Evolutionary conservation across 2,113 vertebrate species (phyloP).

Genomic region (Lonchura striata): DNA sequence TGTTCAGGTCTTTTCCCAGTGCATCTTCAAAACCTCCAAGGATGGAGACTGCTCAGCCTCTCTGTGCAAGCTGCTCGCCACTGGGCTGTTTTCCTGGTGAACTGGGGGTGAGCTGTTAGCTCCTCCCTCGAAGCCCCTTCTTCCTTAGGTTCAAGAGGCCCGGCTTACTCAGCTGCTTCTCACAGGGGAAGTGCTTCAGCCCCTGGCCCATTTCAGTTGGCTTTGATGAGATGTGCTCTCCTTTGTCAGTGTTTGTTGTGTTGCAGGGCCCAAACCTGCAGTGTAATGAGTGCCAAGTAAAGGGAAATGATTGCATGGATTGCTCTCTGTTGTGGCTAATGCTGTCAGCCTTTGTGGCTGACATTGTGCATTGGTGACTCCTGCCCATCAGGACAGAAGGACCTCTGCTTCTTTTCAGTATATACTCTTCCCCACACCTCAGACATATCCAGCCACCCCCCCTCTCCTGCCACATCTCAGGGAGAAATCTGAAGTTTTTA

Average conservation of each 20-base stretch:
- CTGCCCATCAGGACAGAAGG: neutral
- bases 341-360: neutral
- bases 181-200: neutral
- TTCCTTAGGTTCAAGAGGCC: neutral
- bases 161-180: neutral
- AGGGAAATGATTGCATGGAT: neutral
- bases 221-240: neutral
- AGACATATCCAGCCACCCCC: fast-evolving
- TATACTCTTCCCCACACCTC: neutral
- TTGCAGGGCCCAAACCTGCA: neutral
- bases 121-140: neutral
- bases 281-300: neutral
- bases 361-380: fast-evolving
- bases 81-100: neutral
- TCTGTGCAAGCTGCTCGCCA: neutral
- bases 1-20: neutral
- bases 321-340: neutral
- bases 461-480: neutral
- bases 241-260: neutral
- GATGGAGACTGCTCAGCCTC: neutral
- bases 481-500: neutral
- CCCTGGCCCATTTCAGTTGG: neutral
- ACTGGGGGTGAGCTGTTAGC: fast-evolving
- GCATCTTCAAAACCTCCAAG: neutral
- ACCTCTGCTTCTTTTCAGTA: neutral